Evolutionary conservation across 64 coral and sea anemone genomes (phyloP), one percentile per base, ranked within the genome.

Genomic region (Montipora foliosa): DNA sequence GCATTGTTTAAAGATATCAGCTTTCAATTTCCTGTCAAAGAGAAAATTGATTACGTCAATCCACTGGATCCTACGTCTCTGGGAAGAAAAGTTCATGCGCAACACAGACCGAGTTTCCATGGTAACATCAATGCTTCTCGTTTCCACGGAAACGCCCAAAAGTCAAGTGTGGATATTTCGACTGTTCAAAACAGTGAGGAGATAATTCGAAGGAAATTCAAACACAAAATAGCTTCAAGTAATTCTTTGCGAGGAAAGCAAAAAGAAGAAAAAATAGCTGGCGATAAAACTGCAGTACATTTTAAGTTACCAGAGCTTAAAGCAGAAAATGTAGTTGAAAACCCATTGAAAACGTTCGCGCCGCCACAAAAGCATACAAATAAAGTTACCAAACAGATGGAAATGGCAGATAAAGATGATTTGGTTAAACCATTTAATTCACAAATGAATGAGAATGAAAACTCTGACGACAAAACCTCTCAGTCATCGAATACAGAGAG

Each of bases 21-120:
- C 8, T 97, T 97, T 66, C 93, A 92, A 11, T 97, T 97, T 22
- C 96, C 93, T 71, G 89, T 92, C 49, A 94, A 97, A 47, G 93
- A 97, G 20, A 97, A 92, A 71, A 88, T 92, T 11, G 70, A 74
- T 49, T 60, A 93, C 44, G 49, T 90, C 8, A 90, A 96, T 79
- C 92, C 95, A 3, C 25, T 64, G 15, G 82, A 94, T 44, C 75
- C 95, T 11, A 24, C 67, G 9, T 94, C 88, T 4, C 91, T 96
- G 91, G 92, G 95, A 46, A 60, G 95, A 49, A 96, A 82, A 71
- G 89, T 96, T 11, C 95, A 90, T 77, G 86, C 91, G 1, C 17
- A 74, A 10, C 79, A 55, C 29, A 92, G 87, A 45, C 95, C 95
- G 1, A 49, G 80, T 76, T 67, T 68, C 22, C 15, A 90, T 44